These are phyloP conservation scores for Gadus chalcogrammus DNA, from an alignment of 2,113 vertebrate species.

Conservation along the genomic window DNA sequence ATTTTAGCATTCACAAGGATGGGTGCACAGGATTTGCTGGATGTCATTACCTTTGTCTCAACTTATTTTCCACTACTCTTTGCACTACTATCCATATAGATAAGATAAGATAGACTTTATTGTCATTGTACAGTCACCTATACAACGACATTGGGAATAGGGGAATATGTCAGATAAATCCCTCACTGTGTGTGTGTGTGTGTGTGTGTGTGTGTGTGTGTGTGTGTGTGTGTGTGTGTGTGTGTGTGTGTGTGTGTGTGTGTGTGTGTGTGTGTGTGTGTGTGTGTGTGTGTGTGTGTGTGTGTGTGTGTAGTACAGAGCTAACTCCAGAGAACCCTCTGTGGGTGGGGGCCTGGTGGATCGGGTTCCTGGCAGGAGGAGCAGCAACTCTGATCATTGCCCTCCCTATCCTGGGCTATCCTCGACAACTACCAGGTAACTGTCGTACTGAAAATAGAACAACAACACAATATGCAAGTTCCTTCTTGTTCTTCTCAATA, in stretches of 20 bases:
- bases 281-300: conserved; percentile 5
- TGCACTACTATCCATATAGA: not conserved
- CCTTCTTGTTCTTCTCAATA: not conserved
- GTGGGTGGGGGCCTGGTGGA: conserved; percentile 97
- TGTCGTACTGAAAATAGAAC: no score
- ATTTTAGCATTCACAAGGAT: no score
- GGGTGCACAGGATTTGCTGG: no score
- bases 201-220: conserved; percentile 1
- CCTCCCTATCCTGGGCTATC: conserved; percentile 89
- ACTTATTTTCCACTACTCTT: no score
- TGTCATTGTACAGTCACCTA: no score
- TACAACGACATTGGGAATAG: no score
- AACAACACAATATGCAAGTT: no score
- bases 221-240: conserved; percentile 10
- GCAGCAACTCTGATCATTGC: conserved; percentile 79
- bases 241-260: conserved; percentile 1
- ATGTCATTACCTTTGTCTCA: no score
- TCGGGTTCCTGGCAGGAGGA: conserved; percentile 86
- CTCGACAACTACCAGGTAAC: conserved; percentile 87
- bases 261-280: not conserved
- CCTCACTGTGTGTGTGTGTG: conserved; percentile 4
- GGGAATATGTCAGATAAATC: not conserved
- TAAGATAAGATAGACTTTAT: no score
- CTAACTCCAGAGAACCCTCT: conserved; percentile 84
- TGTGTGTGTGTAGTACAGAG: conserved; percentile 60